Conservation (phyloP, 2,888 invertebrate species). For the Helicoverpa assulta region DNA sequence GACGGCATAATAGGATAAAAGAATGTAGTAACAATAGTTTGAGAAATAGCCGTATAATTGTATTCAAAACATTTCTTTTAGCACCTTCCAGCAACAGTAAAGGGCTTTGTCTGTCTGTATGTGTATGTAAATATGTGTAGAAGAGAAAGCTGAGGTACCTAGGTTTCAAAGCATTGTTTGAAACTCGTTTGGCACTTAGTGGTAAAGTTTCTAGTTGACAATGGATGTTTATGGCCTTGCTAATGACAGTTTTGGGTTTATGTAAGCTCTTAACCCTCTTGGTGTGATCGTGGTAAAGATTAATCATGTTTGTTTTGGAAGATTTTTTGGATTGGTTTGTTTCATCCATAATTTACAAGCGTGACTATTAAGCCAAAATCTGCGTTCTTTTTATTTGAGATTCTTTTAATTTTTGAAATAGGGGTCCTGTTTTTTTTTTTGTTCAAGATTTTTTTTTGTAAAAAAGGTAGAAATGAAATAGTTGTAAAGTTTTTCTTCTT, state of each 20-base stretch:
- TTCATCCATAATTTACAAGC: accelerated
- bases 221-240: constrained; percentile 50
- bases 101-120: constrained; percentile 57
- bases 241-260: constrained; percentile 50
- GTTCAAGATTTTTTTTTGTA: too few species aligned
- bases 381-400: neutral
- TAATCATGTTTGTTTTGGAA: neutral
- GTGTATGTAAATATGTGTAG: constrained; percentile 60
- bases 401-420: too few species aligned
- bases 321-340: neutral
- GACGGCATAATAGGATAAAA: neutral
- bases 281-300: neutral
- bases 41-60: constrained; percentile 30
- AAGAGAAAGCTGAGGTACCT: constrained; percentile 74
- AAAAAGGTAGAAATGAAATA: too few species aligned
- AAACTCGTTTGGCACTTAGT: constrained; percentile 58
- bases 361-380: neutral
- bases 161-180: constrained; percentile 69
- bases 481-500: constrained; percentile 41
- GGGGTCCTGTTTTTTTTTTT: too few species aligned
- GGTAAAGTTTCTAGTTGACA: constrained; percentile 59
- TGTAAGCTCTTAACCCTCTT: constrained; percentile 23
- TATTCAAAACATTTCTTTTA: constrained; percentile 41
- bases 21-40: constrained; percentile 4
- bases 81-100: constrained; percentile 52